These are phyloP conservation scores for Lophotriccus pileatus DNA, from an alignment of 2,797 vertebrate species.

Conservation along the genomic window DNA sequence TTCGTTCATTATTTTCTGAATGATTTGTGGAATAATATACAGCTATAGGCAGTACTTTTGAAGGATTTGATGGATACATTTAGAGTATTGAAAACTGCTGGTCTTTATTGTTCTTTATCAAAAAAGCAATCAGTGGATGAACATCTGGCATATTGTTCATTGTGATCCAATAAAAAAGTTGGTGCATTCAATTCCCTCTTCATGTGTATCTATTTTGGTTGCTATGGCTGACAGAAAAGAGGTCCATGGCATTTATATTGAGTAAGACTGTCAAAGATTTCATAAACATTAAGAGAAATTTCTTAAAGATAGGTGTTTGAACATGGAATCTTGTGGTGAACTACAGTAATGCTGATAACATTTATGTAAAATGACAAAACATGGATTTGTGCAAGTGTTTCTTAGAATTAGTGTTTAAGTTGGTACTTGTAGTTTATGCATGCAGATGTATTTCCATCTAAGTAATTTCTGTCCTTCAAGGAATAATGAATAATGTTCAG, in stretches of 20 bases:
- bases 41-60: background rate
- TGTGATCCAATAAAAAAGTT: background rate
- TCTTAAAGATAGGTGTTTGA: background rate
- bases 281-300: background rate
- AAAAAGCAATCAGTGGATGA: background rate
- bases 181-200: background rate
- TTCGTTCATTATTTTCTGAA: slow-evolving; percentile 32
- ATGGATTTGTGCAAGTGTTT: background rate
- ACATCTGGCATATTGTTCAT: background rate
- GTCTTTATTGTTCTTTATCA: background rate
- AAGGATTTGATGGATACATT: background rate
- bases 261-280: background rate
- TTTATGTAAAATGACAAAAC: background rate
- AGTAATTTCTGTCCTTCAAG: background rate
- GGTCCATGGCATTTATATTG: background rate
- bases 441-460: background rate
- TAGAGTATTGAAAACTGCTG: background rate
- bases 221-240: background rate
- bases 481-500: background rate
- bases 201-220: background rate
- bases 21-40: background rate
- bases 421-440: background rate
- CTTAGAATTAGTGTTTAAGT: background rate
- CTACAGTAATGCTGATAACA: background rate
- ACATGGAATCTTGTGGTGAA: background rate